Conservation (phyloP, 2,113 vertebrate species). For the Accipiter virgatus region DNA sequence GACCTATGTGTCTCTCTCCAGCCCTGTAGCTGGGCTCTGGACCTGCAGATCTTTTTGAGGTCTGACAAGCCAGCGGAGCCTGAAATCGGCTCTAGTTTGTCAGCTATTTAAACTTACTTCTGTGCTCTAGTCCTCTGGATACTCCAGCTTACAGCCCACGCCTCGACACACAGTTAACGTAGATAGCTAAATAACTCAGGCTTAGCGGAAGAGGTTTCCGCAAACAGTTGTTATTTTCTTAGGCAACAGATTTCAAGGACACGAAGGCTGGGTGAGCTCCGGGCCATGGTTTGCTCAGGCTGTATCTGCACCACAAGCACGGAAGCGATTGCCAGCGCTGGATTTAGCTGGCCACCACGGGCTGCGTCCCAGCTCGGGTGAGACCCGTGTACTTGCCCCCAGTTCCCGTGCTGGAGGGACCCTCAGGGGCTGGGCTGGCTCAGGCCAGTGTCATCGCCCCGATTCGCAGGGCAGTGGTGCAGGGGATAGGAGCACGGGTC, state of each 20-base stretch:
- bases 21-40: not conserved
- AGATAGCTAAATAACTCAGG: not conserved
- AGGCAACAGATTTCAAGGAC: not conserved
- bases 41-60: not conserved
- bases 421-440: not conserved
- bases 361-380: not conserved
- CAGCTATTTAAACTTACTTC: not conserved
- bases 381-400: fast-evolving
- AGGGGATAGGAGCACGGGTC: fast-evolving
- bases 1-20: not conserved
- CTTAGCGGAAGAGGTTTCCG: not conserved
- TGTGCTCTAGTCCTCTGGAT: not conserved
- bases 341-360: not conserved
- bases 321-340: not conserved
- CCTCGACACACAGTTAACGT: not conserved
- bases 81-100: not conserved
- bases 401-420: not conserved
- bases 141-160: not conserved
- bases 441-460: fast-evolving
- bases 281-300: not conserved
- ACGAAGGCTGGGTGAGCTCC: not conserved
- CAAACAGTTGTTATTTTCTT: constrained; percentile 6
- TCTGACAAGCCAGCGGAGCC: not conserved
- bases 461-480: fast-evolving
- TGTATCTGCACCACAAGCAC: not conserved